Evolutionary conservation across 2,797 vertebrate genomes (phyloP).

Genomic region (Nasua narica): DNA sequence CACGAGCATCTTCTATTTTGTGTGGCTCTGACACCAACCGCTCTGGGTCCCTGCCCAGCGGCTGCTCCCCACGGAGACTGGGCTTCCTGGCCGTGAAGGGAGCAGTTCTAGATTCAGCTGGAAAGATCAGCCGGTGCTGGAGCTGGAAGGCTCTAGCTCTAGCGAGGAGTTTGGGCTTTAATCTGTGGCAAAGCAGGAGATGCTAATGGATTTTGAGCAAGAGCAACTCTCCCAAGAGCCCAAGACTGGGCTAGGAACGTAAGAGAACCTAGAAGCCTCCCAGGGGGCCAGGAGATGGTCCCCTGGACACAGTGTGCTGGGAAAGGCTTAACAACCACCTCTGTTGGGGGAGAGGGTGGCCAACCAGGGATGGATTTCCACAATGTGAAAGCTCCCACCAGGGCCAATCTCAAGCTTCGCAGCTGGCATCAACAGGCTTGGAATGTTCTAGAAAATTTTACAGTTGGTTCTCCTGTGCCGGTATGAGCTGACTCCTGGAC

Average conservation of each 20-base stretch:
- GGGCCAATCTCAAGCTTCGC: not conserved
- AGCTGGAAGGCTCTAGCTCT: no score
- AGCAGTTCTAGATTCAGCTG: not conserved
- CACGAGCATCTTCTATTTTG: rapidly evolving
- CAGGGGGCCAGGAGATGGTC: not conserved
- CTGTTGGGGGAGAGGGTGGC: not conserved
- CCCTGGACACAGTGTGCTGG: not conserved
- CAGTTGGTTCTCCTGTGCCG: rapidly evolving
- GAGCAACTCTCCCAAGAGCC: not conserved
- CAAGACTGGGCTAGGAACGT: not conserved
- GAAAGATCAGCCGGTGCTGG: not conserved
- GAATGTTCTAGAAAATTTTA: not conserved
- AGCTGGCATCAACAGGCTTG: not conserved
- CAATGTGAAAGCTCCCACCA: not conserved
- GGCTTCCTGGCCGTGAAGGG: not conserved
- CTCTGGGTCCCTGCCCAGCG: no score
- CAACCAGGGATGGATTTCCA: not conserved
- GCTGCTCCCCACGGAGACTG: no score
- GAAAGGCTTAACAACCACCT: not conserved
- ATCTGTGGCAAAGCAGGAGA: not conserved
- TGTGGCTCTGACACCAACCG: not conserved
- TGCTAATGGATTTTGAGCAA: not conserved
- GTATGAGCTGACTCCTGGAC: not conserved
- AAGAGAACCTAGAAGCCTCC: not conserved
- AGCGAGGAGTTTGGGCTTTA: no score